Conservation (phyloP, 2,113 vertebrate species). For the Catharus minimus region DNA sequence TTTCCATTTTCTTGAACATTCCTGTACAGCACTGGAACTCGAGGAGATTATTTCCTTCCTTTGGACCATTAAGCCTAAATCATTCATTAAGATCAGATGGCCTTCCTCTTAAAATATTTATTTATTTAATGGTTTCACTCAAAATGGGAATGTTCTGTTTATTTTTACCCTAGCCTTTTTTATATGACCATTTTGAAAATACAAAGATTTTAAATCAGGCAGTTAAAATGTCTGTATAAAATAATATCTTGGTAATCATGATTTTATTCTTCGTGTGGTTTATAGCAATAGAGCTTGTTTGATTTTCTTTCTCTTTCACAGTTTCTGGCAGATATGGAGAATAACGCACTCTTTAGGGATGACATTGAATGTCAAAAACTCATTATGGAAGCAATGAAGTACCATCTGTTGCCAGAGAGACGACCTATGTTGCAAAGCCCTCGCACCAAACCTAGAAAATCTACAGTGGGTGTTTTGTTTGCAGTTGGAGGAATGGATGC, state of each 20-base stretch:
- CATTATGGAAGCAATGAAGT: constrained; percentile 99
- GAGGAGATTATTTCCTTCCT: background rate
- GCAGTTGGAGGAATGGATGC: constrained; percentile 97
- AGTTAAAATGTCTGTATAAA: background rate
- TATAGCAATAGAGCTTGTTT: background rate
- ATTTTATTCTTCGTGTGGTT: background rate
- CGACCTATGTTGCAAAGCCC: constrained; percentile 93
- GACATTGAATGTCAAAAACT: constrained; percentile 96
- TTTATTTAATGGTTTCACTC: background rate
- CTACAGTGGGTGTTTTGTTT: constrained; percentile 93
- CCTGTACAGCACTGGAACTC: background rate
- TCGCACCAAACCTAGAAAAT: constrained; percentile 94
- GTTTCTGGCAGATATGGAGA: constrained; percentile 97
- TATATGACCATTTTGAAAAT: background rate
- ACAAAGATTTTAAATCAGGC: background rate
- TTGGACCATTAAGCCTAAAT: background rate
- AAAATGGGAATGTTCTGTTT: background rate
- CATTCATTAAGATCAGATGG: background rate
- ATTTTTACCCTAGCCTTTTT: background rate
- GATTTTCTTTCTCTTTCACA: constrained; percentile 58
- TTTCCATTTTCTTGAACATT: background rate
- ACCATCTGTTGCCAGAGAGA: constrained; percentile 93
- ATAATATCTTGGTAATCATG: background rate
- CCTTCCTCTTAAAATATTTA: background rate
- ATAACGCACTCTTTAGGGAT: constrained; percentile 88